Conservation (phyloP, 2,888 invertebrate genomes). For the Eupithecia tripunctaria region DNA sequence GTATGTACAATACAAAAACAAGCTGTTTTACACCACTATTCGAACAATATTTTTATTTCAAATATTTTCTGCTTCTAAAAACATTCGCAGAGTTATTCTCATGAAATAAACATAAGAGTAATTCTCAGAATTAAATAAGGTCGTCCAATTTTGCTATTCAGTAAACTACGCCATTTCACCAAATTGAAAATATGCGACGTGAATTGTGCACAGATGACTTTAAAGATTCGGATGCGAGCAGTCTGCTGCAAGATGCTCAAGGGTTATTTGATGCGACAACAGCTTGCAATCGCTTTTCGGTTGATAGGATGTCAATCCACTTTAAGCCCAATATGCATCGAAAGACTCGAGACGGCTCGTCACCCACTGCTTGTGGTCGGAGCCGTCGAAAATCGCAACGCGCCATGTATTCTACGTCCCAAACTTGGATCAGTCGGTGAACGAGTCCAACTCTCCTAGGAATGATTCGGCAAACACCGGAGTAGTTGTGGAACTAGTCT, state of each 20-base stretch:
- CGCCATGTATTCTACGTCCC: slow-evolving; percentile 58
- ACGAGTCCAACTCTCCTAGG: slow-evolving; percentile 57
- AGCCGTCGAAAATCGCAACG: slow-evolving; percentile 66
- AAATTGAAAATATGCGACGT: slow-evolving; percentile 5
- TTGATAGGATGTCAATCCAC: slow-evolving; percentile 61
- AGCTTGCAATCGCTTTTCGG: slow-evolving; percentile 54
- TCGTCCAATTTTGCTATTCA: slow-evolving; percentile 2
- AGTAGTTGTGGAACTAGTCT: slow-evolving; percentile 72
- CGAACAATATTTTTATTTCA: not conserved
- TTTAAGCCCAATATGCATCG: slow-evolving; percentile 60
- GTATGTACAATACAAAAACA: slow-evolving; percentile 5
- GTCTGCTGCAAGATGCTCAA: slow-evolving; percentile 33
- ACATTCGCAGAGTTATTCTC: not conserved
- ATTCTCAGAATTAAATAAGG: no score
- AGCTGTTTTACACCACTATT: no score
- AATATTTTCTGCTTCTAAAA: not conserved
- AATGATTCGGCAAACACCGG: slow-evolving; percentile 49
- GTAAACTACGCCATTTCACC: slow-evolving; percentile 7
- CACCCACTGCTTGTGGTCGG: slow-evolving; percentile 52
- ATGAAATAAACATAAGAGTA: not conserved
- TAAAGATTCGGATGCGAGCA: slow-evolving; percentile 31
- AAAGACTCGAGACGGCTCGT: slow-evolving; percentile 46
- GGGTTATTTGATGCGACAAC: slow-evolving; percentile 46
- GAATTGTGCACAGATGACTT: not conserved
- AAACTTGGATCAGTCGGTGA: slow-evolving; percentile 64